Base-by-base conservation (phyloP, 2,888 invertebrate species). In the Oxytorus armatus region DNA sequence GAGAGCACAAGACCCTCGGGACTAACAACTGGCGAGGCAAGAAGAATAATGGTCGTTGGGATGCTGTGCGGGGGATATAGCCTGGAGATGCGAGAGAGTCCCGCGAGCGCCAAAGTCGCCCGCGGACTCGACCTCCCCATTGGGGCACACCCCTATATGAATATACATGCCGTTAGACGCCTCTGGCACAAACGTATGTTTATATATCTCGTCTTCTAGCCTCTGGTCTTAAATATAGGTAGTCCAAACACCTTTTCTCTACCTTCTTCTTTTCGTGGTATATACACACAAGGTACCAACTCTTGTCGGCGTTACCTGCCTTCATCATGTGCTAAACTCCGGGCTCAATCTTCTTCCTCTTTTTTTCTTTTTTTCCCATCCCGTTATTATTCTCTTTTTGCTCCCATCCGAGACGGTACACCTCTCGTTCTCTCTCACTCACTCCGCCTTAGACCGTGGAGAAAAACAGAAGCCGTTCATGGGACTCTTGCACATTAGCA, bases 131-230 rank as follows among this genome's bases (percentile, higher is more conserved):
- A 65, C 44, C 59, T 65, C 25, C 53, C 53, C 70, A 39, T 55
- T 29, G 65, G 65, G 65, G 55, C 53, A 74, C 74, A 74, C 55
- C 74, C 57, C 78, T 8, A 59, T 79, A 86, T 85, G 85, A 85
- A 87, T 87, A 87, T 85, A 85, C 85, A 87, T 85, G 82, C 23
- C 44, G 36, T 79, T 69, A 81, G 80, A 74, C 84, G 78, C 78
- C 66, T 65, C 44, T 74, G 16, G 59, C 66, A 59, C 53, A 55
- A 66, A 39, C 23, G 44, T 53, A 33, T 61, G 7, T 65, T 18
- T 57, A 36, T 75, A 29, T 70, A 42, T 68, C 36, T 16, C 10
- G 10, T 49, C 70, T 59, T 51, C 42, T 76, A 70, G 59, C 59
- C 47, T 39, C 70, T 70, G 70, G 47, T 70, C 59, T 70, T 55